Evolutionary conservation across 2,888 invertebrate genomes (phyloP).

Genomic region (Vesta saturnalis): DNA sequence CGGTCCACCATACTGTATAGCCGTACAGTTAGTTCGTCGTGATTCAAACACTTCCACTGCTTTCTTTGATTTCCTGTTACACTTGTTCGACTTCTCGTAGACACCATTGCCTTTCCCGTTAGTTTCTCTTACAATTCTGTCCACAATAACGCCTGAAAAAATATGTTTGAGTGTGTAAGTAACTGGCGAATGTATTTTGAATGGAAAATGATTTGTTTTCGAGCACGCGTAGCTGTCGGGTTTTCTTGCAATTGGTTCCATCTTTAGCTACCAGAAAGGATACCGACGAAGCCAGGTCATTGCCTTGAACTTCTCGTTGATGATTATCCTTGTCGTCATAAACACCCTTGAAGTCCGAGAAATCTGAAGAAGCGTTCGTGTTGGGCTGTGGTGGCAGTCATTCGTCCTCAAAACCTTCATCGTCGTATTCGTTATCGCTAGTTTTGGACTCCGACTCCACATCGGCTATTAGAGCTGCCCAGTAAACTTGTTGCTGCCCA

Average conservation of each 20-base stretch:
- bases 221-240: too few relatives aligned
- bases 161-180: constrained; percentile 5
- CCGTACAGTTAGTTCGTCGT: not conserved
- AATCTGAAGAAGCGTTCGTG: not conserved
- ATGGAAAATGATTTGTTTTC: too few relatives aligned
- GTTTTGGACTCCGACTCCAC: too few relatives aligned
- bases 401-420: not conserved
- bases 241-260: not conserved
- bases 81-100: not conserved
- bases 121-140: too few relatives aligned
- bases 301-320: not conserved
- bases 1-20: too few relatives aligned
- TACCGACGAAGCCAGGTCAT: too few relatives aligned
- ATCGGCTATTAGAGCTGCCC: too few relatives aligned
- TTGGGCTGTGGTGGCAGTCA: constrained; percentile 1
- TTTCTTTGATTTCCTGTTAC: not conserved
- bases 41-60: too few relatives aligned
- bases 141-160: constrained; percentile 2
- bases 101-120: too few relatives aligned
- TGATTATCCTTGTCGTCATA: not conserved
- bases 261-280: not conserved
- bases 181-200: not conserved
- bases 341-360: not conserved
- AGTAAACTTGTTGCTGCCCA: too few relatives aligned
- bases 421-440: not conserved